Conservation (phyloP, 2,797 vertebrate species). For the Intellagama lesueurii region DNA sequence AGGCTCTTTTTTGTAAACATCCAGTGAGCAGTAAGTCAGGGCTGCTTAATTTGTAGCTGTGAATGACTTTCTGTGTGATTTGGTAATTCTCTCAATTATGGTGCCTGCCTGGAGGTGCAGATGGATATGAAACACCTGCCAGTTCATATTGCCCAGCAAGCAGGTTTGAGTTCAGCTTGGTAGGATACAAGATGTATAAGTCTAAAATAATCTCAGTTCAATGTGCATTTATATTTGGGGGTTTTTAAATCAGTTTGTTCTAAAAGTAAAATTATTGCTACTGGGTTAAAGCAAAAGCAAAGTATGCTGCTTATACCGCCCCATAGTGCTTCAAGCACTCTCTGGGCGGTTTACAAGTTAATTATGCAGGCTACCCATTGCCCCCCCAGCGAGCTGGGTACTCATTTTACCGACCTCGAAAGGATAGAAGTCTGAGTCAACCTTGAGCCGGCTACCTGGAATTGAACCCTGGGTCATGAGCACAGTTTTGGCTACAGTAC, state of each 20-base stretch:
- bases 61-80: neutral
- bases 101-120: neutral
- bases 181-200: neutral
- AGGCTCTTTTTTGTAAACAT: neutral
- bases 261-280: neutral
- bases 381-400: too few relatives aligned
- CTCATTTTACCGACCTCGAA: too few relatives aligned
- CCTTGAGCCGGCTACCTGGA: too few relatives aligned
- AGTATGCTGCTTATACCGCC: too few relatives aligned
- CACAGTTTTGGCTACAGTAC: too few relatives aligned
- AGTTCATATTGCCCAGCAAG: neutral
- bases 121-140: neutral
- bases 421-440: too few relatives aligned
- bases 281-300: neutral
- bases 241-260: neutral
- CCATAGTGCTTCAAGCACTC: too few relatives aligned
- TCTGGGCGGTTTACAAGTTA: too few relatives aligned
- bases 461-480: too few relatives aligned
- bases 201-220: neutral
- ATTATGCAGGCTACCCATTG: too few relatives aligned
- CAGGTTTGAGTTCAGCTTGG: neutral
- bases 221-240: neutral
- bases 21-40: neutral
- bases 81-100: neutral
- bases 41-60: neutral